Percentiles rank a stretch among this genome's conserved stretches.
Evolutionary conservation across 2,888 invertebrate species (phyloP).

Genomic region (Tethea ocularis): DNA sequence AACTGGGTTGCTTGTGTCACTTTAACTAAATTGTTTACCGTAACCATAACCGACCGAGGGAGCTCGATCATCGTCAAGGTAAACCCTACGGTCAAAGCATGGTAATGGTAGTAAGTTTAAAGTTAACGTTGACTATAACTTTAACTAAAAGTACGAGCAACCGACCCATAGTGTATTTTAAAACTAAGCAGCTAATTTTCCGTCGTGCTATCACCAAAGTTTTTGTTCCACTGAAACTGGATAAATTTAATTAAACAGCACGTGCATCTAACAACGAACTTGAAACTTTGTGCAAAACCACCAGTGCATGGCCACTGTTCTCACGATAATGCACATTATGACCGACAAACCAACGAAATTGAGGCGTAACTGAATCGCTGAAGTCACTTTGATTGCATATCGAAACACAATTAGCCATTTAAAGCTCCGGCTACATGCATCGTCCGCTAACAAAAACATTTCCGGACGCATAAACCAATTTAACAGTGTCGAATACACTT

Average conservation of each 20-base stretch:
- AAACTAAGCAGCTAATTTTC: too few species aligned
- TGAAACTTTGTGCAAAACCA: constrained; percentile 1
- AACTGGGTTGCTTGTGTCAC: too few species aligned
- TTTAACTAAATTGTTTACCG: too few species aligned
- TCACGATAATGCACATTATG: background rate
- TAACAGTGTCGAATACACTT: constrained; percentile 26
- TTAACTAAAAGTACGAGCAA: too few species aligned
- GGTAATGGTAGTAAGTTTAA: too few species aligned
- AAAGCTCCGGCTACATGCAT: constrained; percentile 8
- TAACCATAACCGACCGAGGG: too few species aligned
- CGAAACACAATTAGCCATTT: constrained; percentile 1
- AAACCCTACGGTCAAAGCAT: too few species aligned
- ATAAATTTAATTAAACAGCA: background rate
- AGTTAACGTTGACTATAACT: too few species aligned
- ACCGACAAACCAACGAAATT: background rate
- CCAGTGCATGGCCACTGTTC: background rate
- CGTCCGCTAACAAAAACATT: constrained; percentile 18
- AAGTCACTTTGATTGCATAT: constrained; percentile 5
- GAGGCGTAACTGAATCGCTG: background rate
- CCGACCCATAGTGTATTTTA: too few species aligned
- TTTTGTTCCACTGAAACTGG: background rate
- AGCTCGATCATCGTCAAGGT: too few species aligned
- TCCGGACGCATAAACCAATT: constrained; percentile 20
- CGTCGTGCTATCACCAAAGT: too few species aligned
- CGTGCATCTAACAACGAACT: constrained; percentile 3